Percentiles rank a stretch among this genome's conserved stretches.
Evolutionary conservation across 2,888 invertebrate genomes (phyloP).

Genomic region (Chymomyza procnemis): DNA sequence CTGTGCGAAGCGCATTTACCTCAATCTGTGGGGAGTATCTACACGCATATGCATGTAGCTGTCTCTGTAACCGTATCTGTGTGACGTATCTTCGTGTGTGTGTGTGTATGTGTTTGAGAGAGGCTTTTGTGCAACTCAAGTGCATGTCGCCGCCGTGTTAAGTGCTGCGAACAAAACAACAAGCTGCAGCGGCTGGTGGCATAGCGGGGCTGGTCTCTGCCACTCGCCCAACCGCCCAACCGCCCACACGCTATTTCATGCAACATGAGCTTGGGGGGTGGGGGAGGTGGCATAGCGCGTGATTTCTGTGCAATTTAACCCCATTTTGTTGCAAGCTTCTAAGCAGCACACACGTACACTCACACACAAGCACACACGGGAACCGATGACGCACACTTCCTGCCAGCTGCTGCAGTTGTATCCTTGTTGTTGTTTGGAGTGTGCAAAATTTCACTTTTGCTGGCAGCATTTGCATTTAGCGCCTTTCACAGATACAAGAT

Average conservation of each 20-base stretch:
- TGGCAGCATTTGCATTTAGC: conserved; percentile 5
- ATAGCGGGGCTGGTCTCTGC: neutral
- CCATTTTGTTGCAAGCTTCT: conserved; percentile 52
- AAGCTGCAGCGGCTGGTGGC: neutral
- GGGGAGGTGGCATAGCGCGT: conserved; percentile 35
- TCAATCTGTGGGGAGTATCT: conserved; percentile 13
- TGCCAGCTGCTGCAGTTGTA: conserved; percentile 4
- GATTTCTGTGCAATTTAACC: conserved; percentile 73
- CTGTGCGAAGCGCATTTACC: conserved; percentile 46
- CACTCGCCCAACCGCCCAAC: too few species aligned
- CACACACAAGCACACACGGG: conserved; percentile 7
- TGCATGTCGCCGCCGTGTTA: conserved; percentile 78
- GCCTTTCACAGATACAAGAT: neutral
- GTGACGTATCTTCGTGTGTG: too few species aligned
- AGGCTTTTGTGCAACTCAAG: conserved; percentile 58
- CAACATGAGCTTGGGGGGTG: too few species aligned
- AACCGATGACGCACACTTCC: neutral
- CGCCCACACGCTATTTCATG: too few species aligned
- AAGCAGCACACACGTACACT: conserved; percentile 20
- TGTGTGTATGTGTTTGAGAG: conserved; percentile 14
- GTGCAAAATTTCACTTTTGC: conserved; percentile 14
- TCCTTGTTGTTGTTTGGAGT: neutral
- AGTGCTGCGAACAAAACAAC: conserved; percentile 62
- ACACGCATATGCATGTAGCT: neutral
- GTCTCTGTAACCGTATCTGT: conserved; percentile 7